These are phyloP conservation scores for Amiota communis DNA, from an alignment of 2,888 invertebrate species.

Conservation along the genomic window DNA sequence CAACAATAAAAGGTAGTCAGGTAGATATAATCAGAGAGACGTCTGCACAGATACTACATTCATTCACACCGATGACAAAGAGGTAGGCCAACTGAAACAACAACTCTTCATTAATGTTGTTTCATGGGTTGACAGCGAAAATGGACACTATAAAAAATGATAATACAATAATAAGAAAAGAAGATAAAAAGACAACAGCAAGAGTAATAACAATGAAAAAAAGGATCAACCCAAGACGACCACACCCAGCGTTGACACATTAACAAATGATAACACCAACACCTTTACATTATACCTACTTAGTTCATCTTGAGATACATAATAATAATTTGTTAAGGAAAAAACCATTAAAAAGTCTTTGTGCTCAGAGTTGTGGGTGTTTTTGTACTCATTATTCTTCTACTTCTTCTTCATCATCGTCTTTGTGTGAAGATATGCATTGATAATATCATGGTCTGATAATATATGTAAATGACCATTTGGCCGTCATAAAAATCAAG, in stretches of 20 bases:
- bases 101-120: constrained; percentile 5
- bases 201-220: not conserved
- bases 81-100: not conserved
- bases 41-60: not conserved
- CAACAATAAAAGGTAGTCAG: too few relatives aligned
- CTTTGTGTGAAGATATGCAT: too few relatives aligned
- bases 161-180: not conserved
- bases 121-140: not conserved
- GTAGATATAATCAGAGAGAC: not conserved
- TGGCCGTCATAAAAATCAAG: too few relatives aligned
- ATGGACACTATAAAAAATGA: not conserved
- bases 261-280: not conserved
- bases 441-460: too few relatives aligned
- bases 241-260: constrained; percentile 21
- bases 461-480: too few relatives aligned
- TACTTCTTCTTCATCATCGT: too few relatives aligned
- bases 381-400: too few relatives aligned
- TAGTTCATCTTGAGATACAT: not conserved
- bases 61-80: too few relatives aligned
- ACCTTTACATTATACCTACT: not conserved
- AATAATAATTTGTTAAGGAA: not conserved
- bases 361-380: not conserved
- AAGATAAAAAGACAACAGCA: not conserved
- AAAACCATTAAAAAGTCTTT: not conserved
- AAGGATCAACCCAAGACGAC: constrained; percentile 22